Evolutionary conservation across 1,140 invertebrate genomes (phyloP).

Genomic region (Agrypnia vestita): DNA sequence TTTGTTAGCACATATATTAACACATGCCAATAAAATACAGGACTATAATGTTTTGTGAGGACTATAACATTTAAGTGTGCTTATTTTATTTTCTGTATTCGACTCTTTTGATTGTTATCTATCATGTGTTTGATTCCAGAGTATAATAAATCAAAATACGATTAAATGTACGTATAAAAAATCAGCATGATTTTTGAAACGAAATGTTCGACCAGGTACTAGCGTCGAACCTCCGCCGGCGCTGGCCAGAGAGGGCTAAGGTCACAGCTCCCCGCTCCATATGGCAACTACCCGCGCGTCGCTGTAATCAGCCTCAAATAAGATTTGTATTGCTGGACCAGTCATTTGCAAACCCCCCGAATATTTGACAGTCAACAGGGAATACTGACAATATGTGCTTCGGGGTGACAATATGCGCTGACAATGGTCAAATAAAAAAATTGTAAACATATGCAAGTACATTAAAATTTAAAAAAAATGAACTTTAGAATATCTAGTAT

Average conservation of each 20-base stretch:
- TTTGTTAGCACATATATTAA: no score
- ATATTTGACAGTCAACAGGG: constrained; percentile 4
- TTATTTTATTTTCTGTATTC: no score
- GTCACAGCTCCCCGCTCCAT: constrained; percentile 37
- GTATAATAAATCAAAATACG: no score
- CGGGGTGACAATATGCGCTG: no score
- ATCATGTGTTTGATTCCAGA: no score
- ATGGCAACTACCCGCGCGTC: constrained; percentile 43
- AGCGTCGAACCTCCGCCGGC: not conserved
- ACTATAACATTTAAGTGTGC: no score
- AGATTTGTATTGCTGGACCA: constrained; percentile 55
- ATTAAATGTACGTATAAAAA: no score
- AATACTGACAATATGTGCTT: constrained; percentile 33
- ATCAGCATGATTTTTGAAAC: no score
- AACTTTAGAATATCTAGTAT: no score
- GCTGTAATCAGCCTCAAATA: constrained; percentile 60
- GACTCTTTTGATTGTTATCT: no score
- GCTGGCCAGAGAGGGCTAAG: constrained; percentile 1
- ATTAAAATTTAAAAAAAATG: not conserved
- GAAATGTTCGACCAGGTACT: not conserved
- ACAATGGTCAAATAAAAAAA: not conserved
- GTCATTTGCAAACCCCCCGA: constrained; percentile 28
- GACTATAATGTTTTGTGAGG: no score
- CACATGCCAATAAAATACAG: no score
- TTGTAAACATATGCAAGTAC: not conserved